A percentile compares a stretch with the other conserved stretches of the same genome.
These are phyloP conservation scores for Carcina quercana DNA, from an alignment of 2,888 invertebrate species.

Conservation along the genomic window DNA sequence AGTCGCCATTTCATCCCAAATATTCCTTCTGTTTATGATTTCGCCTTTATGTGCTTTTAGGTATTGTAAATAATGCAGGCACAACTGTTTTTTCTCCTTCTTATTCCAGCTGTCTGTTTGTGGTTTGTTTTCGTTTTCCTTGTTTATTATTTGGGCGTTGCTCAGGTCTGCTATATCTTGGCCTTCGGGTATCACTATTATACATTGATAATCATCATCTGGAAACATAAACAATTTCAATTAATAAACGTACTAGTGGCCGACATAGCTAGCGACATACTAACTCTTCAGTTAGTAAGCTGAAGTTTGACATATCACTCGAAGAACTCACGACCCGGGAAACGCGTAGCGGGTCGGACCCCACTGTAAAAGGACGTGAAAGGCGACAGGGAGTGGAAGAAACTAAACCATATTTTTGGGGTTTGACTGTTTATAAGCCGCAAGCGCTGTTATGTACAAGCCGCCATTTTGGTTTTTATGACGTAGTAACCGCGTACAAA, in stretches of 20 bases:
- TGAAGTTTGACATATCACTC: too few relatives aligned
- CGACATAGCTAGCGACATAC: too few relatives aligned
- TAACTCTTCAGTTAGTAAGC: too few relatives aligned
- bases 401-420: too few relatives aligned
- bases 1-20: constrained; percentile 49
- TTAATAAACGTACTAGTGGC: background rate
- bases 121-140: constrained; percentile 10
- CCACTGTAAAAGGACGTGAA: too few relatives aligned
- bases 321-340: too few relatives aligned
- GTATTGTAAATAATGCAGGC: constrained; percentile 48
- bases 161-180: constrained; percentile 36
- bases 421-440: too few relatives aligned
- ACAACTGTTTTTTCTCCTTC: constrained; percentile 38
- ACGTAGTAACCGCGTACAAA: too few relatives aligned
- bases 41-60: constrained; percentile 36
- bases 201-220: constrained; percentile 64
- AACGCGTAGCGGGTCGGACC: too few relatives aligned
- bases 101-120: constrained; percentile 36
- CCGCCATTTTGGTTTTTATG: too few relatives aligned
- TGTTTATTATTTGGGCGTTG: constrained; percentile 34
- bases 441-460: too few relatives aligned
- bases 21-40: constrained; percentile 37
- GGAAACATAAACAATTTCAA: constrained; percentile 22
- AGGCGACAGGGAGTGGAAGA: too few relatives aligned
- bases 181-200: constrained; percentile 60